These are phyloP conservation scores for Camponotus floridanus DNA, from an alignment of 1,140 invertebrate species.

Conservation along the genomic window DNA sequence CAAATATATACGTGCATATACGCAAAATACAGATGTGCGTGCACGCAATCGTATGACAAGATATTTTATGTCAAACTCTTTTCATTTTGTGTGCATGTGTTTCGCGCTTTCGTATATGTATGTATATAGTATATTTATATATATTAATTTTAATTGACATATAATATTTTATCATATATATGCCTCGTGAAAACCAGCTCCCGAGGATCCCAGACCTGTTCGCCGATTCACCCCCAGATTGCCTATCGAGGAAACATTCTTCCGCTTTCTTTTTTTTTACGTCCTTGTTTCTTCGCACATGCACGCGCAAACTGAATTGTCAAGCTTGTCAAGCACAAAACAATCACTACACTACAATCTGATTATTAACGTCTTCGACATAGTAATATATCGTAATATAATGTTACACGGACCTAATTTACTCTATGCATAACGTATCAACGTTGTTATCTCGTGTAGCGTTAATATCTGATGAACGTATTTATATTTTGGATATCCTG, in stretches of 20 bases:
- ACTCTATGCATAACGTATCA: conserved; percentile 20
- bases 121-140: conserved; percentile 26
- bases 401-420: conserved; percentile 28
- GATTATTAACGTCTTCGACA: conserved; percentile 63
- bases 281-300: conserved; percentile 17
- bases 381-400: conserved; percentile 55
- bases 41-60: background rate
- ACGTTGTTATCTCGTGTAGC: background rate
- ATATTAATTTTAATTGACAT: conserved; percentile 74
- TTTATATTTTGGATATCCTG: background rate
- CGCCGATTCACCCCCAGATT: conserved; percentile 4
- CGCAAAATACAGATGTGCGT: conserved; percentile 10
- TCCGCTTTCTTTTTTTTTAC: background rate
- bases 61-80: background rate
- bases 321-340: conserved; percentile 66
- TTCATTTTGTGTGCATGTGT: too few species aligned
- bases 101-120: too few species aligned
- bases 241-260: background rate
- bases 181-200: conserved; percentile 64
- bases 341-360: conserved; percentile 61
- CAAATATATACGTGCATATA: background rate
- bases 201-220: conserved; percentile 22
- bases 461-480: conserved; percentile 12
- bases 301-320: conserved; percentile 56
- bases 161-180: conserved; percentile 64